These are phyloP conservation scores for Cyphomyrus discorhynchus DNA, from an alignment of 2,113 vertebrate genomes.

Conservation along the genomic window DNA sequence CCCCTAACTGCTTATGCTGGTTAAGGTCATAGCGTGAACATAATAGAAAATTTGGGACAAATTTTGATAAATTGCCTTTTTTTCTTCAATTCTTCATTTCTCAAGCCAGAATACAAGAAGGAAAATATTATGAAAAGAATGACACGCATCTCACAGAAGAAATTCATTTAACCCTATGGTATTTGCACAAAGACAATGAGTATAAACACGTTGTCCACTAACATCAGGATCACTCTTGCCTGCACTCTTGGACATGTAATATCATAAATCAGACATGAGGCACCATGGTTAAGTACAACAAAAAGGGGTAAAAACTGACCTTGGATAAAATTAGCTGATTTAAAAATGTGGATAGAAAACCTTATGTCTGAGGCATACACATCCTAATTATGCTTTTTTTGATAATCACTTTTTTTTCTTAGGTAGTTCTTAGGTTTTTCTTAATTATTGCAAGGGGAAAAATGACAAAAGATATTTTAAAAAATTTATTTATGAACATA, in stretches of 20 bases:
- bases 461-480: slow-evolving; percentile 52
- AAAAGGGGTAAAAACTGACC: not conserved
- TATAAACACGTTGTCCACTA: too few species aligned
- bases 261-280: not conserved
- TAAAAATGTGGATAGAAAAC: not conserved
- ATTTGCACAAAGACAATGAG: not conserved
- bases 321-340: not conserved
- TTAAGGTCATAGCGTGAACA: not conserved
- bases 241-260: not conserved
- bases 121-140: not conserved
- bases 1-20: too few species aligned
- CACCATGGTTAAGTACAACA: not conserved
- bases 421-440: not conserved
- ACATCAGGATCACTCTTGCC: not conserved
- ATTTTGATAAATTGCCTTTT: too few species aligned
- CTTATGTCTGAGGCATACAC: not conserved
- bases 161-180: not conserved
- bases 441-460: not conserved
- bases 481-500: slow-evolving; percentile 70
- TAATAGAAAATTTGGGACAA: too few species aligned
- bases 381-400: not conserved
- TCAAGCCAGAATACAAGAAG: not conserved
- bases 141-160: not conserved
- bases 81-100: too few species aligned
- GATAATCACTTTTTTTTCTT: not conserved